These are phyloP conservation scores for Eristalis pertinax DNA, from an alignment of 2,888 invertebrate species.

Conservation along the genomic window DNA sequence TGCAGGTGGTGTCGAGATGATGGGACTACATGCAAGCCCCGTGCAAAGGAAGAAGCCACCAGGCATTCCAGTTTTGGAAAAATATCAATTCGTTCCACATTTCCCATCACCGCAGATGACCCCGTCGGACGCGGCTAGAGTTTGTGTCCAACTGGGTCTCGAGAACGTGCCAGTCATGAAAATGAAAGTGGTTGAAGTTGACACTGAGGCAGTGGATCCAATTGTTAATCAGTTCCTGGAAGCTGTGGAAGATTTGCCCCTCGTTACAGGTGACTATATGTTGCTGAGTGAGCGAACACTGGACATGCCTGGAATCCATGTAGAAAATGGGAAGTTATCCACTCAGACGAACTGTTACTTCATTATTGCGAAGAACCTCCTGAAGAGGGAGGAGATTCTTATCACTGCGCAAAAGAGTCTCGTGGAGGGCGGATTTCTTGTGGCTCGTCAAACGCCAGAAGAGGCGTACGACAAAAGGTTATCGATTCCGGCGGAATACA, in stretches of 20 bases:
- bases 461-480: conserved; percentile 79
- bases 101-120: conserved; percentile 76
- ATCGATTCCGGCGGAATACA: conserved; percentile 75
- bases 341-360: conserved; percentile 78
- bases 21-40: conserved; percentile 89
- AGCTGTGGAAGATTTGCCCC: conserved; percentile 86
- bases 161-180: conserved; percentile 87
- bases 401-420: conserved; percentile 82
- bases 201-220: conserved; percentile 82
- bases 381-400: conserved; percentile 77
- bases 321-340: conserved; percentile 85
- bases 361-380: conserved; percentile 76
- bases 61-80: conserved; percentile 89
- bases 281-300: conserved; percentile 80
- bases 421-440: conserved; percentile 84
- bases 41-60: conserved; percentile 87
- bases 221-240: conserved; percentile 84
- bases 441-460: conserved; percentile 81
- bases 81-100: conserved; percentile 88
- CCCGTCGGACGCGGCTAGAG: conserved; percentile 83
- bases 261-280: conserved; percentile 86
- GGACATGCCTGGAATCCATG: conserved; percentile 82
- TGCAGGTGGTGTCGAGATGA: conserved; percentile 89
- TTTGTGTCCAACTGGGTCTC: conserved; percentile 86
- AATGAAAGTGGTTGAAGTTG: conserved; percentile 85